Evolutionary conservation across 2,888 invertebrate species (phyloP), one percentile per base, ranked within the genome.

Genomic region (Luperina testacea): DNA sequence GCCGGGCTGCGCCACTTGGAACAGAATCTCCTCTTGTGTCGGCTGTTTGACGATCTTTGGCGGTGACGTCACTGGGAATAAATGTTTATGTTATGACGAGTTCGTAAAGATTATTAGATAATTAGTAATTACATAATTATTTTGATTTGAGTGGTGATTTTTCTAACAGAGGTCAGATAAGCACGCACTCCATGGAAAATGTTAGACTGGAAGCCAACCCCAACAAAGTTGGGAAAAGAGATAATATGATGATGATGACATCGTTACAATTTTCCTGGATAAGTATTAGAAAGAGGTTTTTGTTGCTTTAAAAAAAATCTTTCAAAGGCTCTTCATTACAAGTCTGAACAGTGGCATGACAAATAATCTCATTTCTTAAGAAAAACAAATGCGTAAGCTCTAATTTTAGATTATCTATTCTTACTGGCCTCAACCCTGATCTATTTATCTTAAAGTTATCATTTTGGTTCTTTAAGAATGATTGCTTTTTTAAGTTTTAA

Each of bases 31-130:
- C 93, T 99, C 99, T 81, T 98, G 98, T 72, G 99, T 98, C 68
- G 99, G 99, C 95, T 99, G 99, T 95, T 99, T 99, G 85, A 98
- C 98, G 93, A 99, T 99, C 94, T 98, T 97, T 78, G 99, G 99
- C 84, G 99, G 99, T 88, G 98, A 98, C 93, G 98, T 98, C 93
- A 98, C 98, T 98, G 94, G 0, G 63, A 48, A 83, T 63, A 87
- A 69, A 76, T 53, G 0, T 6, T 17, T 42, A 42, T 48, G 6
- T 77, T 69, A 80, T 75, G 45, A 80, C 59, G 45, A 42, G 59
- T 45, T 51, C 13, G 15, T 68, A 59, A 32, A 32, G 32, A 32
- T 32, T 32, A 32, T 32, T 32, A 32, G 32, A 32, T 32, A 32
- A 32, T 32, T 32, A 32, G 32, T 32, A n/a, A n/a, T 20, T 20